phyloP scores from a whole-genome alignment of 2,888 invertebrate species.

The Automeris io region DNA sequence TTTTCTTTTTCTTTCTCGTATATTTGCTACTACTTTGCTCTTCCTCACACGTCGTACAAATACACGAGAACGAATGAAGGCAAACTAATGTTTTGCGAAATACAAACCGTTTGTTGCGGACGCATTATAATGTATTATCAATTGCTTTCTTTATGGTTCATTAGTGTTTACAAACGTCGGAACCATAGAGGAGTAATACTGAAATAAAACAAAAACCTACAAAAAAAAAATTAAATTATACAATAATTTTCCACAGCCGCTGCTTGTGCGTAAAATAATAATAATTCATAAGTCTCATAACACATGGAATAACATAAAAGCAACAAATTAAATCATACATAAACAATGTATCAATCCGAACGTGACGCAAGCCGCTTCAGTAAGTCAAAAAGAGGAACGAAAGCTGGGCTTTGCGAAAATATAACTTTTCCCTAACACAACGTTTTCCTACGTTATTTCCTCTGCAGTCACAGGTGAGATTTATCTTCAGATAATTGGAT shows the following conservation, averaged over 20 bases:
- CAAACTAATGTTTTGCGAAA: too few species aligned
- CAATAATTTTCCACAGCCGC: neutral
- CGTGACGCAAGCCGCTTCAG: constrained; percentile 31
- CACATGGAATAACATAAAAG: constrained; percentile 3
- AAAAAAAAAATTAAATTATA: neutral
- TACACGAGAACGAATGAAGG: too few species aligned
- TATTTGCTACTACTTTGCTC: too few species aligned
- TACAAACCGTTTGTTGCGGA: too few species aligned
- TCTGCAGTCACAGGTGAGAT: constrained; percentile 75
- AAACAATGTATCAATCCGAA: constrained; percentile 26
- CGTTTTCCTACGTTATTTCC: constrained; percentile 62
- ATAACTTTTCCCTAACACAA: constrained; percentile 53
- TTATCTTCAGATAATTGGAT: constrained; percentile 77
- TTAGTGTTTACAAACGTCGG: too few species aligned
- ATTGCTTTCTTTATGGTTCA: too few species aligned
- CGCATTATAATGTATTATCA: too few species aligned
- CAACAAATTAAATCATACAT: constrained; percentile 32
- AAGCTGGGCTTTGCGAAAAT: constrained; percentile 54
- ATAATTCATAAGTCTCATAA: constrained; percentile 4
- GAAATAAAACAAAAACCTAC: too few species aligned
- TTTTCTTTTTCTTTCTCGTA: too few species aligned
- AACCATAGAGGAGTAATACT: too few species aligned
- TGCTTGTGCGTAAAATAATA: neutral
- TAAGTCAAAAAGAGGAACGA: constrained; percentile 49
- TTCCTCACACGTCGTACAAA: too few species aligned